A percentile compares a stretch with the other conserved stretches of the same genome.
These are phyloP conservation scores for Scarus forsteni DNA, from an alignment of 2,797 vertebrate species.

Conservation along the genomic window DNA sequence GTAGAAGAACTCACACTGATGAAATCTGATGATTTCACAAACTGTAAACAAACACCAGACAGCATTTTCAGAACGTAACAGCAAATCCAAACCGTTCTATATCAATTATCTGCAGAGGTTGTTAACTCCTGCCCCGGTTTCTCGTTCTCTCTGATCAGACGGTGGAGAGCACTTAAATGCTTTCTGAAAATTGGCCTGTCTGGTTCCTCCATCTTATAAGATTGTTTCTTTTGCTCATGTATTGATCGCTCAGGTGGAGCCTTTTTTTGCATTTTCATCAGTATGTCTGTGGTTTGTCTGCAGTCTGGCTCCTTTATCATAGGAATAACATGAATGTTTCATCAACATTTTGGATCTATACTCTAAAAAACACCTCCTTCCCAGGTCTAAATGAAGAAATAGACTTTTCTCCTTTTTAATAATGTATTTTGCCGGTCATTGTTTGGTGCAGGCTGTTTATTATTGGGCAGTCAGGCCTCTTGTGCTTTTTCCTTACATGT, in stretches of 20 bases:
- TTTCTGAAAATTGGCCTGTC: slow-evolving; percentile 37
- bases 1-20: slow-evolving; percentile 3
- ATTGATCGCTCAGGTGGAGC: slow-evolving; percentile 32
- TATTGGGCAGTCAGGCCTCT: too few species aligned
- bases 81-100: slow-evolving; percentile 18
- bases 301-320: slow-evolving; percentile 14
- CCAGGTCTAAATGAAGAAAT: too few species aligned
- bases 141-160: slow-evolving; percentile 25
- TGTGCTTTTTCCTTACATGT: too few species aligned
- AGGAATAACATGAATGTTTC: too few species aligned
- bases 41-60: slow-evolving; percentile 12
- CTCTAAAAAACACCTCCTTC: too few species aligned
- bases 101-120: slow-evolving; percentile 32
- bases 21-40: neutral
- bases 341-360: too few species aligned
- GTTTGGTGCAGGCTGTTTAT: too few species aligned
- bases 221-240: slow-evolving; percentile 27
- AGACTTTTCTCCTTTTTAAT: too few species aligned
- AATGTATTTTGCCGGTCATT: too few species aligned
- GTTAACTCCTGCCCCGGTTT: slow-evolving; percentile 28
- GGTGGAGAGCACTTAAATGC: slow-evolving; percentile 24
- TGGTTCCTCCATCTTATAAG: slow-evolving; percentile 17
- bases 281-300: slow-evolving; percentile 19
- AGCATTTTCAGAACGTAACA: slow-evolving; percentile 27
- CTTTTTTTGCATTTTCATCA: slow-evolving; percentile 28